Conservation (phyloP, 2,888 invertebrate species). For the Lasioglossum pauxillum region DNA sequence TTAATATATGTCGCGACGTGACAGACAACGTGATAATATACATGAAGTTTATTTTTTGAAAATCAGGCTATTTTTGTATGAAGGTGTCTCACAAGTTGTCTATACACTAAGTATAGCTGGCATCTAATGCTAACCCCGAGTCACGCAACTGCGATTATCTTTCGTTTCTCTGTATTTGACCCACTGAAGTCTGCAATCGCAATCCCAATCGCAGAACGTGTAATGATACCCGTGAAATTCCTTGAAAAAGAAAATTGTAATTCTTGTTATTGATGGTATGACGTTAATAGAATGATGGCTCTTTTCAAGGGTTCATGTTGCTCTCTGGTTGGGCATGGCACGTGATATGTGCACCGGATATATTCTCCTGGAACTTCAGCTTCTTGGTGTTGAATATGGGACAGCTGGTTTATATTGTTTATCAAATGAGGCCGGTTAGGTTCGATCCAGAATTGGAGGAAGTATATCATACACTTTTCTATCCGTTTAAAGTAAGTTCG, state of each 20-base stretch:
- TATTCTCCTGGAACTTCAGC: conserved; percentile 94
- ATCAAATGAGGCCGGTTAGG: conserved; percentile 93
- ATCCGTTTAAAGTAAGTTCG: conserved; percentile 90
- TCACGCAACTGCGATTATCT: not conserved
- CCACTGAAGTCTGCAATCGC: not conserved
- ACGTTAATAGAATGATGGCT: not conserved
- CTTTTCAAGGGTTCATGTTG: conserved; percentile 89
- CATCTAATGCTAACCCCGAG: not conserved
- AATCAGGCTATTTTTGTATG: not conserved
- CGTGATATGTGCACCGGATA: conserved; percentile 93
- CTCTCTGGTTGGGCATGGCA: conserved; percentile 96
- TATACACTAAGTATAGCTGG: not conserved
- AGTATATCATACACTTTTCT: conserved; percentile 91
- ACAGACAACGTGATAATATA: not conserved
- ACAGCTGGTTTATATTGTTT: conserved; percentile 92
- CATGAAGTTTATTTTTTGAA: not conserved
- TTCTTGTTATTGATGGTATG: not conserved
- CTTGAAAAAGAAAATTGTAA: not conserved
- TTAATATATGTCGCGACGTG: not conserved
- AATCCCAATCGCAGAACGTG: not conserved
- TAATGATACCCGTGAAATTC: not conserved
- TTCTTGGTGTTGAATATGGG: conserved; percentile 92
- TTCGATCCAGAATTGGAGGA: conserved; percentile 94
- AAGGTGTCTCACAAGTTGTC: not conserved
- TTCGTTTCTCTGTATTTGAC: not conserved